Conservation (phyloP, 2,797 vertebrate species). For the Poecilia picta region DNA sequence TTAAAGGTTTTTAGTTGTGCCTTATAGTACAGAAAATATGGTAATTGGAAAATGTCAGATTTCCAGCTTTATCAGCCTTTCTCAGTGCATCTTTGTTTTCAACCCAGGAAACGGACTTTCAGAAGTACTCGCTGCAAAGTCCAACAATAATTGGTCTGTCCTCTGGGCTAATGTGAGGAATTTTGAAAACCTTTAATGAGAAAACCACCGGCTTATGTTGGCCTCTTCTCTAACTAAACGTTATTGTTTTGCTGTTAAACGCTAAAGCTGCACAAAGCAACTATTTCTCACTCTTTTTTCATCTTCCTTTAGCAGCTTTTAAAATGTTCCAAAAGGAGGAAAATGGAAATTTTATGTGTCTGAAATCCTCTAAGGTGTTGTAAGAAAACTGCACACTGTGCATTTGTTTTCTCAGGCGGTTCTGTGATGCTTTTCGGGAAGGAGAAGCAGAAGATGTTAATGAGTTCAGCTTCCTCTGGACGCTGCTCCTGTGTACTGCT, state of each 20-base stretch:
- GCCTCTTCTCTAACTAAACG: slow-evolving; percentile 8
- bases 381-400: slow-evolving; percentile 41
- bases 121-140: not conserved
- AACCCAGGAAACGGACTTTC: slow-evolving; percentile 8
- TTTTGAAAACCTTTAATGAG: slow-evolving; percentile 14
- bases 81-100: not conserved
- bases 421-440: slow-evolving; percentile 29
- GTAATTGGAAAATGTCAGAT: not conserved
- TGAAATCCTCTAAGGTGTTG: slow-evolving; percentile 32
- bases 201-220: slow-evolving; percentile 13
- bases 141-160: not conserved
- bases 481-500: slow-evolving; percentile 23
- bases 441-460: slow-evolving; percentile 38
- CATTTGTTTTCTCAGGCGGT: slow-evolving; percentile 29
- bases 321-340: slow-evolving; percentile 21
- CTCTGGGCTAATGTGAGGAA: slow-evolving; percentile 8
- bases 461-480: slow-evolving; percentile 40
- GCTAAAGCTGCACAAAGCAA: slow-evolving; percentile 1
- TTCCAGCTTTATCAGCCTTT: not conserved
- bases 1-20: too few relatives aligned
- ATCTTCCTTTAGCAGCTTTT: slow-evolving; percentile 2
- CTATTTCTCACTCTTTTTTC: not conserved
- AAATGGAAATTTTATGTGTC: slow-evolving; percentile 30
- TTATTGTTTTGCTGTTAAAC: not conserved
- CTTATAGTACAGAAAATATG: too few relatives aligned